Evolutionary conservation across 2,797 vertebrate species (phyloP).

Genomic region (Muraenolepis orangiensis): DNA sequence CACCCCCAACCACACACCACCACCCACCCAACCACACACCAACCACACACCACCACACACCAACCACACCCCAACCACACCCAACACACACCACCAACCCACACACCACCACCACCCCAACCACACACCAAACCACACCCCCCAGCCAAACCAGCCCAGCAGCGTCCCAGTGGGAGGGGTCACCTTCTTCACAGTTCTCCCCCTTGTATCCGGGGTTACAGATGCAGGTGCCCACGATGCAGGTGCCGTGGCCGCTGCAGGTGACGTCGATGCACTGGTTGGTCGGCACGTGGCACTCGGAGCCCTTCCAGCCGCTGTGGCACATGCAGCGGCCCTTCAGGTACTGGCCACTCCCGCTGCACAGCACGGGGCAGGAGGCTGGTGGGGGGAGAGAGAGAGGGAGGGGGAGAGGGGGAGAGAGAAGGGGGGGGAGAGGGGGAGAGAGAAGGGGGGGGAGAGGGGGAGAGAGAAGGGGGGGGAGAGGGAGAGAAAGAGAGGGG

Average conservation of each 20-base stretch:
- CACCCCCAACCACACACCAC: no score
- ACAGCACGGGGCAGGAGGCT: slow-evolving; percentile 96
- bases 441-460: no score
- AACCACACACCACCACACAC: no score
- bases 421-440: neutral
- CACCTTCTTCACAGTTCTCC: slow-evolving; percentile 80
- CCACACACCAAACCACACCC: no score
- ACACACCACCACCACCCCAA: no score
- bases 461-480: slow-evolving; percentile 27
- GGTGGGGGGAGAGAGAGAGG: no score
- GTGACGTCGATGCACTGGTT: slow-evolving; percentile 94
- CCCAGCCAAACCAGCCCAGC: no score
- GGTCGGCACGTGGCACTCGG: slow-evolving; percentile 93
- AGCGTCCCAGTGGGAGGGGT: no score
- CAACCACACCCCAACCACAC: no score
- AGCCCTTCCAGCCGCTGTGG: slow-evolving; percentile 97
- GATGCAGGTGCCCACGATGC: slow-evolving; percentile 96
- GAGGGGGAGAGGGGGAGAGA: slow-evolving; percentile 18
- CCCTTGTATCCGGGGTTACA: slow-evolving; percentile 91
- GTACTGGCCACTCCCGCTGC: slow-evolving; percentile 97
- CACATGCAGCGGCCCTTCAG: slow-evolving; percentile 97
- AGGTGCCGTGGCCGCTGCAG: slow-evolving; percentile 93
- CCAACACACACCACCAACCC: no score
- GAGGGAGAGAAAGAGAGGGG: neutral
- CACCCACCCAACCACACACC: no score